These are phyloP conservation scores for Drosophila ezoana DNA, from an alignment of 2,888 invertebrate genomes.

Conservation along the genomic window DNA sequence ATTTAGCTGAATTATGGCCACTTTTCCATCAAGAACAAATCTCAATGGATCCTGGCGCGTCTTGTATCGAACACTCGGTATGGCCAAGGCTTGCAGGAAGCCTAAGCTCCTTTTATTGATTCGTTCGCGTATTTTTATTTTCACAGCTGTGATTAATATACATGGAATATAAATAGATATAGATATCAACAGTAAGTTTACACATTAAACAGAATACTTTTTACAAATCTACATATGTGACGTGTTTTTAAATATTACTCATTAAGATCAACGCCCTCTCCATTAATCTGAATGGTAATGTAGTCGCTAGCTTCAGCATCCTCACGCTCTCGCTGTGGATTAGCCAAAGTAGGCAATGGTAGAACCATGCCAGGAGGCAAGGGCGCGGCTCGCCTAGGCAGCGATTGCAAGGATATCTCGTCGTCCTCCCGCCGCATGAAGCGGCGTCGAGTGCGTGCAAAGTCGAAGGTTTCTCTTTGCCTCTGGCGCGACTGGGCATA, in stretches of 20 bases:
- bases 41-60: too few relatives aligned
- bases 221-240: slow-evolving; percentile 22
- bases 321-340: slow-evolving; percentile 19
- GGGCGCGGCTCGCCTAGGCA: slow-evolving; percentile 31
- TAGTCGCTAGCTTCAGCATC: slow-evolving; percentile 40
- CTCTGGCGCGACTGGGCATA: slow-evolving; percentile 72
- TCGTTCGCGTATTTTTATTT: not conserved
- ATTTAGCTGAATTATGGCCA: too few relatives aligned
- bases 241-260: slow-evolving; percentile 38
- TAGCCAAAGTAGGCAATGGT: not conserved
- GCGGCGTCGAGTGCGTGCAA: slow-evolving; percentile 68
- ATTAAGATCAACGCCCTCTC: slow-evolving; percentile 75
- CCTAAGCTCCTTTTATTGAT: too few relatives aligned
- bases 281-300: slow-evolving; percentile 76
- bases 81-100: too few relatives aligned
- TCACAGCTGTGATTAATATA: slow-evolving; percentile 7
- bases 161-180: slow-evolving; percentile 6
- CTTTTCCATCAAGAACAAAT: too few relatives aligned
- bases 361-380: slow-evolving; percentile 16
- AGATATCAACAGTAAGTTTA: slow-evolving; percentile 20
- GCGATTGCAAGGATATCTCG: slow-evolving; percentile 66
- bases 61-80: too few relatives aligned
- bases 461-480: slow-evolving; percentile 68
- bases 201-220: slow-evolving; percentile 22
- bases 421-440: slow-evolving; percentile 67